Conservation (phyloP, 35 echinoderm and acorn worm genomes). For the Hemicentrotus pulcherrimus region DNA sequence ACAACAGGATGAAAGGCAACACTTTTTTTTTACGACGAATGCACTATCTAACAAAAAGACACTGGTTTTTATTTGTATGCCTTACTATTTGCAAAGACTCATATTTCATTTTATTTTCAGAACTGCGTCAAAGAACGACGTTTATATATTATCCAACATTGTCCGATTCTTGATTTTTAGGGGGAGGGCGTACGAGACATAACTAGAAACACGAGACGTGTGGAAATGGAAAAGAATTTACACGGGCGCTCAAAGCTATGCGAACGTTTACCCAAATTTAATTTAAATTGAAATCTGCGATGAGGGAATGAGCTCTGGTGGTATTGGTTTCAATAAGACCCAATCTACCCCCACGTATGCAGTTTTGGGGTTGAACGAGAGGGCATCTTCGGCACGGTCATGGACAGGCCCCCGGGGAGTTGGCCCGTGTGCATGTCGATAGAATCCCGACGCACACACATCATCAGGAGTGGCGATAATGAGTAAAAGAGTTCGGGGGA, state of each 20-base stretch:
- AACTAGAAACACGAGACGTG: too few relatives aligned
- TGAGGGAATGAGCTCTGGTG: neutral
- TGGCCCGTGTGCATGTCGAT: neutral
- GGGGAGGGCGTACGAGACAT: too few relatives aligned
- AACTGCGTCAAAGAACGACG: too few relatives aligned
- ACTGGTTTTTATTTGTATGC: too few relatives aligned
- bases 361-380: neutral
- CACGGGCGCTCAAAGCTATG: neutral
- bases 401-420: neutral
- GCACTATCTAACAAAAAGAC: too few relatives aligned
- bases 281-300: neutral
- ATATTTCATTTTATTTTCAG: too few relatives aligned
- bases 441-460: neutral
- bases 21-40: too few relatives aligned
- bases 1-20: too few relatives aligned
- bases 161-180: too few relatives aligned
- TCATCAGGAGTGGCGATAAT: neutral
- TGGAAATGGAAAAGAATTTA: too few relatives aligned
- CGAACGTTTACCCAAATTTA: neutral
- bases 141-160: too few relatives aligned
- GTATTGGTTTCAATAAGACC: neutral
- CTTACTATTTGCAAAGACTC: too few relatives aligned
- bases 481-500: neutral
- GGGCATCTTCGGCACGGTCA: conserved; percentile 22
- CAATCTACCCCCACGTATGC: neutral